Evolutionary conservation across 2,113 vertebrate species (phyloP).

Genomic region (Thalassoma bifasciatum): DNA sequence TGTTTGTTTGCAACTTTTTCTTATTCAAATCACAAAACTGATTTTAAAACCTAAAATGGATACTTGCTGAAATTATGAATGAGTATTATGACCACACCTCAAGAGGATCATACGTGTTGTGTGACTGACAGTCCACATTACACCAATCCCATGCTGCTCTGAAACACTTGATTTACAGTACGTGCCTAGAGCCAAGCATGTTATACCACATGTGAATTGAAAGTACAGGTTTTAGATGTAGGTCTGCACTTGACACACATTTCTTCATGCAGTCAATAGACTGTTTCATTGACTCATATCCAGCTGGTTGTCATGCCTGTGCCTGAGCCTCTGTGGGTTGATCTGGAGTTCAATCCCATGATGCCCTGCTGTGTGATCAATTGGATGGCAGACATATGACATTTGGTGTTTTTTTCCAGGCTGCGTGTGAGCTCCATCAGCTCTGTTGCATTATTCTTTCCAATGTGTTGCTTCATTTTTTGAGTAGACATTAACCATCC

Average conservation of each 20-base stretch:
- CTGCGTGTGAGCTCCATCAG: background rate
- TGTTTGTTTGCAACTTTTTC: no score
- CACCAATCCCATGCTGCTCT: background rate
- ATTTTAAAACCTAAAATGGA: no score
- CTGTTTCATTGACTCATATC: constrained; percentile 31
- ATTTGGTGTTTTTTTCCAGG: constrained; percentile 50
- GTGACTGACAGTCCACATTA: no score
- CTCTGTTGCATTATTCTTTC: constrained; percentile 20
- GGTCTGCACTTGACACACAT: constrained; percentile 11
- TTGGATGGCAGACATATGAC: constrained; percentile 46
- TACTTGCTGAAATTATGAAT: no score
- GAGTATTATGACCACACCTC: no score
- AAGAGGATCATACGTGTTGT: no score
- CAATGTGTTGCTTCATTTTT: constrained; percentile 20
- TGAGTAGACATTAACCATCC: constrained; percentile 21
- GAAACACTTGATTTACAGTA: background rate
- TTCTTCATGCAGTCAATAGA: constrained; percentile 24
- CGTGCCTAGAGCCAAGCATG: background rate
- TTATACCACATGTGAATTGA: background rate
- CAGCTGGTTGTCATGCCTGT: constrained; percentile 44
- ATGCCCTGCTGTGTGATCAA: constrained; percentile 51
- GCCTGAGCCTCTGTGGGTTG: constrained; percentile 53
- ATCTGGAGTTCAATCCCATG: constrained; percentile 46
- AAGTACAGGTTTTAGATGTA: background rate
- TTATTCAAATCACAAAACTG: no score